Conservation (phyloP, 1,140 invertebrate genomes). For the Lordiphosa clarofinis region DNA sequence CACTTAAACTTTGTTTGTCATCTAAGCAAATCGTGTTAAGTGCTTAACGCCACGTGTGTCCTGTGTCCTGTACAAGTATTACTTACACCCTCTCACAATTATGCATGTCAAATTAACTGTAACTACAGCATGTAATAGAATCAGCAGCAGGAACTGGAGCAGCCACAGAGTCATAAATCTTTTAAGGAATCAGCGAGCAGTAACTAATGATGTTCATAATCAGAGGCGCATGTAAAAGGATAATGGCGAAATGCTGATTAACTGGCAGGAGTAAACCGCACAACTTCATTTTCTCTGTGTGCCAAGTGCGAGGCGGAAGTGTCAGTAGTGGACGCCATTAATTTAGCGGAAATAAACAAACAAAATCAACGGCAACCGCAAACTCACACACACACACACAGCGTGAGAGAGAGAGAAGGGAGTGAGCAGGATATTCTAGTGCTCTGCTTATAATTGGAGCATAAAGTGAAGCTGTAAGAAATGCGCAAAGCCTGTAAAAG, state of each 20-base stretch:
- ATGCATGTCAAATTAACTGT: conserved; percentile 71
- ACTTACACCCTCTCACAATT: conserved; percentile 36
- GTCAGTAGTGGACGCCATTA: conserved; percentile 73
- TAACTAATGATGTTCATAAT: conserved; percentile 77
- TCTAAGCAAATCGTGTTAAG: too few species aligned
- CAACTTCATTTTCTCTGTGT: conserved; percentile 56
- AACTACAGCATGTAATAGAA: conserved; percentile 53
- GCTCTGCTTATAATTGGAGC: conserved; percentile 73
- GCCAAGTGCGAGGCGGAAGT: conserved; percentile 50
- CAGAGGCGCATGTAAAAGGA: conserved; percentile 71
- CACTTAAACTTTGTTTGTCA: too few species aligned
- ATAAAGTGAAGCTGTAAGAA: conserved; percentile 71
- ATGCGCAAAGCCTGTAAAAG: conserved; percentile 55
- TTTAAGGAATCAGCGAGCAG: conserved; percentile 55
- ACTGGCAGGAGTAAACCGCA: conserved; percentile 25
- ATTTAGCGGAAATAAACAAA: conserved; percentile 75
- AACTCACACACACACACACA: conserved; percentile 7
- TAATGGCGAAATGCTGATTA: conserved; percentile 66
- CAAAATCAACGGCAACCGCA: conserved; percentile 67
- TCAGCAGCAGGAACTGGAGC: conserved; percentile 5
- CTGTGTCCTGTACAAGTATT: too few species aligned
- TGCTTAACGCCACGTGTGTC: too few species aligned
- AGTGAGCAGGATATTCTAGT: conserved; percentile 63
- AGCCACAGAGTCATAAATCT: conserved; percentile 62
- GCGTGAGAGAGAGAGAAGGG: background rate